phyloP scores from a whole-genome alignment of 2,797 vertebrate genomes.

The Bradypodion ventrale region DNA sequence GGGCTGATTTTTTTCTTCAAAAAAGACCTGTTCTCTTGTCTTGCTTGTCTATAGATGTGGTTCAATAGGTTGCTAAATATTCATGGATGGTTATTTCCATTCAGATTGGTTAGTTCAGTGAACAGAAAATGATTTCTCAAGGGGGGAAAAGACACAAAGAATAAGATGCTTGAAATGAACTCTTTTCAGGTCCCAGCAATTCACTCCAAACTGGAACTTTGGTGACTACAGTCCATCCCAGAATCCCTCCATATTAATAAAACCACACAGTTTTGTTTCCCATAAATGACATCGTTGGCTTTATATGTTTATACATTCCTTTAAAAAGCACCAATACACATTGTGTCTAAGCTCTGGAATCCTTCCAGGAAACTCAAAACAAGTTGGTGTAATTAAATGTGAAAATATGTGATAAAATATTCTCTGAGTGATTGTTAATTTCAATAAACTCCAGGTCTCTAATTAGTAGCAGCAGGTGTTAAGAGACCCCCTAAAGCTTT shows the following conservation, averaged over 20 bases:
- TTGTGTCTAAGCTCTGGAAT: constrained; percentile 1
- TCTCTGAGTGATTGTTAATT: constrained; percentile 31
- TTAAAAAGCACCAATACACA: constrained; percentile 11
- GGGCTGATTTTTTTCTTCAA: constrained; percentile 3
- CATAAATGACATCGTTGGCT: constrained; percentile 22
- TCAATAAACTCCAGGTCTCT: constrained; percentile 37
- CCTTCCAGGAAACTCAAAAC: constrained; percentile 47
- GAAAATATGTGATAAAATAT: constrained; percentile 46
- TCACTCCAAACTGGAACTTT: neutral
- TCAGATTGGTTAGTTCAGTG: constrained; percentile 43
- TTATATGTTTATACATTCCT: neutral
- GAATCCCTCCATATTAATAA: constrained; percentile 49
- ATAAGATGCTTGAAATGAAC: constrained; percentile 41
- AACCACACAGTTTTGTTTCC: constrained; percentile 42
- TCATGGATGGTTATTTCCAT: constrained; percentile 27
- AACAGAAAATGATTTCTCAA: constrained; percentile 56
- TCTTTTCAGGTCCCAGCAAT: neutral
- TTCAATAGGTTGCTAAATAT: constrained; percentile 56
- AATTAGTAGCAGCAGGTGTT: constrained; percentile 36
- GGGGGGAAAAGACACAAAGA: neutral
- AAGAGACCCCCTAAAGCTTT: constrained; percentile 19
- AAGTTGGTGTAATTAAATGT: constrained; percentile 19
- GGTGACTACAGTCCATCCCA: constrained; percentile 29
- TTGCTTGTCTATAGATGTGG: constrained; percentile 22
- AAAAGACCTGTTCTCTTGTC: constrained; percentile 16